These are phyloP conservation scores for Pecten maximus DNA, from an alignment of 2,888 invertebrate genomes.

Conservation along the genomic window DNA sequence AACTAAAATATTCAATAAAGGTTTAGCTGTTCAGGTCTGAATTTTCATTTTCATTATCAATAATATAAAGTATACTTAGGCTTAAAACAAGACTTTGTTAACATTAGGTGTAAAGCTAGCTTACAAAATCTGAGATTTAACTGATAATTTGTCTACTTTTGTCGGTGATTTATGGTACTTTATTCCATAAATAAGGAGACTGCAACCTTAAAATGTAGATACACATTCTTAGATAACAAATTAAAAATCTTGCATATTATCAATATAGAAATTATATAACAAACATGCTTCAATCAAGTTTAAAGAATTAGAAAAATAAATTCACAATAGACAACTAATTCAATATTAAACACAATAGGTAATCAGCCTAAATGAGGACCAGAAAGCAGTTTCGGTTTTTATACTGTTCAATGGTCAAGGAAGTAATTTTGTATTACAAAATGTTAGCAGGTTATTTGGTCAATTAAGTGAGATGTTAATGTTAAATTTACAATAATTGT, in stretches of 20 bases:
- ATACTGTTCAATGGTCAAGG: not conserved
- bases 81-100: too few relatives aligned
- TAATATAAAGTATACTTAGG: too few relatives aligned
- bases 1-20: too few relatives aligned
- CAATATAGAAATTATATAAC: not conserved
- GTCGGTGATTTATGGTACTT: not conserved
- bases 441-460: not conserved
- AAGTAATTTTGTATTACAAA: not conserved
- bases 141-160: too few relatives aligned
- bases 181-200: not conserved
- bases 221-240: not conserved
- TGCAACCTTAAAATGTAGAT: not conserved
- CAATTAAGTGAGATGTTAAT: not conserved
- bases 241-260: not conserved
- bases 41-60: too few relatives aligned
- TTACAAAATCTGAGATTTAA: too few relatives aligned
- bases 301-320: not conserved
- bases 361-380: not conserved
- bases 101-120: too few relatives aligned
- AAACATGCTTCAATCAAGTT: constrained; percentile 6
- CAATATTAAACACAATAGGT: not conserved
- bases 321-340: not conserved
- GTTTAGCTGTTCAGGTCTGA: too few relatives aligned
- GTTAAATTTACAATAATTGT: not conserved
- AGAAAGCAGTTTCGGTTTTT: not conserved